Conservation (phyloP, 2,113 vertebrate genomes). For the Lepus europaeus region DNA sequence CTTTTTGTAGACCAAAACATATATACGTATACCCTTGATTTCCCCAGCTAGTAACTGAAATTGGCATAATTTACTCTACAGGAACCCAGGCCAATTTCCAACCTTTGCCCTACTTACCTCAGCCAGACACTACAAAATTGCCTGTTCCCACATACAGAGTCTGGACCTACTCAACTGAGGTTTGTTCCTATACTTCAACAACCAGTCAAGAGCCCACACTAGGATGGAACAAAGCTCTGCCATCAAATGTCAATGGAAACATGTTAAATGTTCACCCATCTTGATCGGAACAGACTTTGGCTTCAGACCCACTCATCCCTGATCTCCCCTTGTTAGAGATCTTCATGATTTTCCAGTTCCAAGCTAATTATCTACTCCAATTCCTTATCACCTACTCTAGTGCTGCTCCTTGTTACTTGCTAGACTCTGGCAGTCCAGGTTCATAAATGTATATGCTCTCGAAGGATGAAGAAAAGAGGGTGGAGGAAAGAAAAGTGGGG, state of each 20-base stretch:
- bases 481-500: too few relatives aligned
- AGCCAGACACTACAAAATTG: slow-evolving; percentile 69
- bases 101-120: slow-evolving; percentile 48
- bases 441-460: neutral
- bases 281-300: neutral
- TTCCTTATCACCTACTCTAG: slow-evolving; percentile 7
- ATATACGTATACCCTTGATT: slow-evolving; percentile 42
- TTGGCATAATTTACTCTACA: slow-evolving; percentile 55
- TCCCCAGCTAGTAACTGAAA: slow-evolving; percentile 63
- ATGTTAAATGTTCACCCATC: neutral
- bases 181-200: slow-evolving; percentile 49
- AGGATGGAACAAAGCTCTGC: neutral
- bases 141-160: slow-evolving; percentile 62
- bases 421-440: neutral
- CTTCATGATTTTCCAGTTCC: neutral
- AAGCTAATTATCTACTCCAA: neutral
- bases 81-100: slow-evolving; percentile 27
- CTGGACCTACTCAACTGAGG: slow-evolving; percentile 38
- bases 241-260: slow-evolving; percentile 16
- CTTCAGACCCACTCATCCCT: neutral
- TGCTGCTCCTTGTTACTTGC: slow-evolving; percentile 3
- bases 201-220: slow-evolving; percentile 36
- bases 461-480: too few relatives aligned
- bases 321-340: slow-evolving; percentile 6
- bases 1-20: slow-evolving; percentile 51